phyloP scores from a whole-genome alignment of 1,140 invertebrate species.

The Diplogasteroides magnus region DNA sequence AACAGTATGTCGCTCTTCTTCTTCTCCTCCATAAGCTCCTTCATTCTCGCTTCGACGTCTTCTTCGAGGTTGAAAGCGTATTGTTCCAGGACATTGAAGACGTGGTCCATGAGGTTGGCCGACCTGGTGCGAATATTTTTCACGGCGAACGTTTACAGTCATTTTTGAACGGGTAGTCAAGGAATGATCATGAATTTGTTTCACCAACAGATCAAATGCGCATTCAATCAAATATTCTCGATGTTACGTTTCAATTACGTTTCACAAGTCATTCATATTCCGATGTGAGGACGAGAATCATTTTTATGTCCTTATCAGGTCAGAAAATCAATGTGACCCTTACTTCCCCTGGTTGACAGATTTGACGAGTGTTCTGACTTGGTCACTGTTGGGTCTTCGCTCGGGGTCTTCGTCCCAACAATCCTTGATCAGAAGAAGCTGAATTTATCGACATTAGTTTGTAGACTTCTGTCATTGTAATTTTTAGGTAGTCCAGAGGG shows the following conservation, averaged over 20 bases:
- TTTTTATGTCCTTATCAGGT: background rate
- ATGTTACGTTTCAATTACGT: conserved; percentile 22
- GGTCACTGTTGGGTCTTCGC: conserved; percentile 78
- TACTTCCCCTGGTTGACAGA: conserved; percentile 12
- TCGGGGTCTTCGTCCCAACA: conserved; percentile 74
- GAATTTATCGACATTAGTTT: conserved; percentile 1
- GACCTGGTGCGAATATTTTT: conserved; percentile 13
- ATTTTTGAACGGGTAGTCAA: background rate
- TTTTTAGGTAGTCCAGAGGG: no score
- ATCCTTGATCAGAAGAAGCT: conserved; percentile 31
- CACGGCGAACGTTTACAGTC: background rate
- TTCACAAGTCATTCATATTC: background rate
- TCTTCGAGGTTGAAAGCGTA: conserved; percentile 73
- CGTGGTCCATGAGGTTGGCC: conserved; percentile 74
- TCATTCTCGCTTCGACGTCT: conserved; percentile 82
- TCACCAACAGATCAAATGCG: conserved; percentile 12
- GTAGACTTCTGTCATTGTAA: background rate
- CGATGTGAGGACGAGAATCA: background rate
- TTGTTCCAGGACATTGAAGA: no score
- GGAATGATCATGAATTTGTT: background rate
- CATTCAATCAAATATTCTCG: conserved; percentile 64
- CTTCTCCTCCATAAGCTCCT: conserved; percentile 86
- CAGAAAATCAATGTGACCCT: background rate
- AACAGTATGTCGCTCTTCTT: conserved; percentile 85
- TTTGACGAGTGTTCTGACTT: conserved; percentile 62